Conservation (phyloP, 2,888 invertebrate genomes). For the Cerceris rybyensis region DNA sequence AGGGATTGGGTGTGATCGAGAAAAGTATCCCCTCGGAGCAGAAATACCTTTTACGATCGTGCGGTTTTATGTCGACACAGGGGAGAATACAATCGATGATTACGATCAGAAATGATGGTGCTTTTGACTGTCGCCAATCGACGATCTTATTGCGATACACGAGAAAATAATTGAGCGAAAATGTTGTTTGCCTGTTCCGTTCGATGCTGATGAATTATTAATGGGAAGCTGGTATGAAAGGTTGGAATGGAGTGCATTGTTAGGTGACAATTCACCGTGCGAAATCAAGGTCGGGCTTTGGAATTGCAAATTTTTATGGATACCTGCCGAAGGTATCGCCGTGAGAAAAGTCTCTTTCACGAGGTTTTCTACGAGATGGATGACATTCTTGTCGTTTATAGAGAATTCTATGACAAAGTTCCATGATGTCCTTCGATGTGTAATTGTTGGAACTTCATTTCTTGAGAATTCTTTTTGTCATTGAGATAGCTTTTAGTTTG, state of each 20-base stretch:
- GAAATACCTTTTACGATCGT: constrained; percentile 51
- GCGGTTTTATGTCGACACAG: constrained; percentile 30
- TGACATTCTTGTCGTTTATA: too few relatives aligned
- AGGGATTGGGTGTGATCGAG: constrained; percentile 45
- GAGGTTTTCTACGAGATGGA: too few relatives aligned
- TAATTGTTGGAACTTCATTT: too few relatives aligned
- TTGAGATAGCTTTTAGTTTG: too few relatives aligned
- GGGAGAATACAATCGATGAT: constrained; percentile 40
- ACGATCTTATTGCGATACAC: constrained; percentile 22
- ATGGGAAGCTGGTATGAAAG: not conserved
- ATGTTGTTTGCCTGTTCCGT: not conserved
- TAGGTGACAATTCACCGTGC: not conserved
- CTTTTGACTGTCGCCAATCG: constrained; percentile 37
- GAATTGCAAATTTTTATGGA: too few relatives aligned
- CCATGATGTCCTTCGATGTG: too few relatives aligned
- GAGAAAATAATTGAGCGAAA: constrained; percentile 33
- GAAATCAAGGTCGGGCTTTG: too few relatives aligned
- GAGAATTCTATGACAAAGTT: too few relatives aligned
- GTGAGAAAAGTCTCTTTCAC: too few relatives aligned
- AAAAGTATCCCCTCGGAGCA: constrained; percentile 57
- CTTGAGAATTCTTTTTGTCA: too few relatives aligned
- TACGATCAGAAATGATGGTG: constrained; percentile 43
- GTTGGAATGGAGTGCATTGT: not conserved
- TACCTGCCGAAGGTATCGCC: too few relatives aligned
- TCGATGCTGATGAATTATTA: not conserved